Evolutionary conservation across 2,113 vertebrate genomes (phyloP).

Genomic region (Cynoglossus semilaevis): DNA sequence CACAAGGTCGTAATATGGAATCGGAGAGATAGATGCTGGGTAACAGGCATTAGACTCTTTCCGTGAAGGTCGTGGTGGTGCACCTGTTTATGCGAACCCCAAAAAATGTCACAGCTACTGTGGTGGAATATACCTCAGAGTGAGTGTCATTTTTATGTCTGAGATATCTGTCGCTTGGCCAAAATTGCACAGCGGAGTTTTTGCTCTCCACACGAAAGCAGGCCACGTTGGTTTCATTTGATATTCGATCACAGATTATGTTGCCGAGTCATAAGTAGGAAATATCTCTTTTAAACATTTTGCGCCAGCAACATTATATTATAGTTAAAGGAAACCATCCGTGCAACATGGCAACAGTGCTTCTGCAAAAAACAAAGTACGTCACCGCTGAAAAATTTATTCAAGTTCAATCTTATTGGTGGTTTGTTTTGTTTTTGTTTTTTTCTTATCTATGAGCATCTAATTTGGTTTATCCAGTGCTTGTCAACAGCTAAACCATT

Average conservation of each 20-base stretch:
- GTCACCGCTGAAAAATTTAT: slow-evolving; percentile 52
- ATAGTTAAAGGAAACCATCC: slow-evolving; percentile 63
- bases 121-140: slow-evolving; percentile 42
- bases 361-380: slow-evolving; percentile 32
- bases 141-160: slow-evolving; percentile 48
- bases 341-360: slow-evolving; percentile 43
- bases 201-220: slow-evolving; percentile 61
- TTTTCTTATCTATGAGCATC: slow-evolving; percentile 13
- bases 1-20: slow-evolving; percentile 57
- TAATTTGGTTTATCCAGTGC: slow-evolving; percentile 55
- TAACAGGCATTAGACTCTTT: slow-evolving; percentile 42
- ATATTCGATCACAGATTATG: slow-evolving; percentile 71
- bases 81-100: slow-evolving; percentile 66
- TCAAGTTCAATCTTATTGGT: slow-evolving; percentile 31
- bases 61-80: slow-evolving; percentile 47
- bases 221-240: slow-evolving; percentile 62
- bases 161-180: slow-evolving; percentile 63
- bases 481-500: slow-evolving; percentile 63
- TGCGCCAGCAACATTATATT: slow-evolving; percentile 55
- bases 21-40: slow-evolving; percentile 46
- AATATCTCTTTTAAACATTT: slow-evolving; percentile 57
- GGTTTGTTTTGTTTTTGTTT: slow-evolving; percentile 16
- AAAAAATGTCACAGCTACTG: slow-evolving; percentile 44
- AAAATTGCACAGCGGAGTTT: slow-evolving; percentile 66
- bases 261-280: slow-evolving; percentile 65